Evolutionary conservation across 2,113 vertebrate species (phyloP).

Genomic region (Macroglossus sobrinus): DNA sequence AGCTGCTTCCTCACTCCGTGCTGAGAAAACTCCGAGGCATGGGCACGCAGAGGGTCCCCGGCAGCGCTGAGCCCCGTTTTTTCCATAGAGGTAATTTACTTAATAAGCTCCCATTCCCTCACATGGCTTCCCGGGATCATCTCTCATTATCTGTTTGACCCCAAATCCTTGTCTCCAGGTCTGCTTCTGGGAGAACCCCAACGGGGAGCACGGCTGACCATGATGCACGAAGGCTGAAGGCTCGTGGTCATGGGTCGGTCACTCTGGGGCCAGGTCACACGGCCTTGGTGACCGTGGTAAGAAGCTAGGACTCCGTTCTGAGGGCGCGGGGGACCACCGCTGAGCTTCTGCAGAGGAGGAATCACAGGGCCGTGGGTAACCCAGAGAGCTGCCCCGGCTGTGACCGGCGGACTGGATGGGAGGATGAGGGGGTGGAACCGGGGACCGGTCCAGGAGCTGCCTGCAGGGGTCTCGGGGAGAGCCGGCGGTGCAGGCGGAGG

Average conservation of each 20-base stretch:
- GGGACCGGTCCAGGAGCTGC: neutral
- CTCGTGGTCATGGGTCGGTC: fast-evolving
- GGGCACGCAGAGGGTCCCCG: neutral
- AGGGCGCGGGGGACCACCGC: neutral
- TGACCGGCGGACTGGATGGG: neutral
- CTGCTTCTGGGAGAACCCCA: neutral
- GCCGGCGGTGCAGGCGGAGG: neutral
- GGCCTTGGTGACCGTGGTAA: neutral
- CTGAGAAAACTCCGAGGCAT: neutral
- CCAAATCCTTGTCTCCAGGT: neutral
- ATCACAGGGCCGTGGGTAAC: neutral
- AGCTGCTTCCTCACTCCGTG: neutral
- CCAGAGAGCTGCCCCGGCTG: neutral
- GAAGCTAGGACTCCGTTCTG: neutral
- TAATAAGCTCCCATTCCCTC: neutral
- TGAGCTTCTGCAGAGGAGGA: neutral
- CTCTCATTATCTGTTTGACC: neutral
- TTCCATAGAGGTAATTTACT: neutral
- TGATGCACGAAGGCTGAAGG: neutral
- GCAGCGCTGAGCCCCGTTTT: neutral
- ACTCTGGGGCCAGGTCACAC: neutral
- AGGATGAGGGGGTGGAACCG: neutral
- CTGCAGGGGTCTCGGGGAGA: neutral
- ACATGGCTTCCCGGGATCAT: neutral
- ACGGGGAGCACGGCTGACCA: neutral